Conservation (phyloP, 2,113 vertebrate species). For the Sander lucioperca region DNA sequence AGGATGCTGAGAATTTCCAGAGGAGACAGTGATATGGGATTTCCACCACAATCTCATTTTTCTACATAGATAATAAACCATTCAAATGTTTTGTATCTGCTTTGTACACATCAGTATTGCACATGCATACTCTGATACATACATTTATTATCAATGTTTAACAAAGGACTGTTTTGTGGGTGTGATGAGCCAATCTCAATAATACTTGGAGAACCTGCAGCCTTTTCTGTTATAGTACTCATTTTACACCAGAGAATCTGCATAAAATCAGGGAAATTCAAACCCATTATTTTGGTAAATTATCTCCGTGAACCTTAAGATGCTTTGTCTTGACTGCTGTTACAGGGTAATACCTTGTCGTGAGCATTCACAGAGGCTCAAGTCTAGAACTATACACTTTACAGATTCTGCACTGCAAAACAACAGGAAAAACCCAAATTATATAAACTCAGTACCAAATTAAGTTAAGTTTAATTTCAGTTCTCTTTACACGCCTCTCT, state of each 20-base stretch:
- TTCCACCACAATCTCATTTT: neutral
- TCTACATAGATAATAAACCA: neutral
- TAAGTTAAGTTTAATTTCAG: neutral
- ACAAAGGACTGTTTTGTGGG: neutral
- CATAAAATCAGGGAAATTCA: neutral
- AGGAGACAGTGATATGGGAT: neutral
- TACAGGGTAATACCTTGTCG: neutral
- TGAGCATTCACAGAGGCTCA: neutral
- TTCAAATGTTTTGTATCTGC: neutral
- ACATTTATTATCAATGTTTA: neutral
- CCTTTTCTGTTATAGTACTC: neutral
- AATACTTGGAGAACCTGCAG: neutral
- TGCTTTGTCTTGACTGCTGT: conserved; percentile 1
- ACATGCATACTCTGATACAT: no score
- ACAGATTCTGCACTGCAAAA: neutral
- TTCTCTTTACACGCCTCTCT: neutral
- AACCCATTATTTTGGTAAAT: neutral
- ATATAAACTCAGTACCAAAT: conserved; percentile 12
- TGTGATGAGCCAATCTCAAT: conserved; percentile 6
- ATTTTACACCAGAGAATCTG: neutral
- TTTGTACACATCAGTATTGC: neutral
- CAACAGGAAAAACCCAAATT: neutral
- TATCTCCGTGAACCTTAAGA: neutral
- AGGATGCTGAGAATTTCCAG: conserved; percentile 7
- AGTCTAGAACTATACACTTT: neutral